Evolutionary conservation across 2,113 vertebrate genomes (phyloP).

Genomic region (Apus apus): DNA sequence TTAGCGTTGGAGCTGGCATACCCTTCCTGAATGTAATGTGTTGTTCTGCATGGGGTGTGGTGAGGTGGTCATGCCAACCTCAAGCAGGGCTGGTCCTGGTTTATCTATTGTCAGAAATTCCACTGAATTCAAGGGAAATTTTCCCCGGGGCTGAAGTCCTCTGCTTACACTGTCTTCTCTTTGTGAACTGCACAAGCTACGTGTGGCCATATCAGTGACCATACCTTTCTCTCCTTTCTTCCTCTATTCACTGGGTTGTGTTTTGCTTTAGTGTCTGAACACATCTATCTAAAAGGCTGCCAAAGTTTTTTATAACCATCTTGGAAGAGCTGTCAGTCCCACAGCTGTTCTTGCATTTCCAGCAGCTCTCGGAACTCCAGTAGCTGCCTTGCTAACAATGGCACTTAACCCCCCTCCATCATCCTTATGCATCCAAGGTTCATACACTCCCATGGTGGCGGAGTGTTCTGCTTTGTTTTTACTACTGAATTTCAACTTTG

Average conservation of each 20-base stretch:
- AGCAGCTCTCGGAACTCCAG: fast-evolving
- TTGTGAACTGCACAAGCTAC: not conserved
- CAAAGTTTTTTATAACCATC: not conserved
- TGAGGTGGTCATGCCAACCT: not conserved
- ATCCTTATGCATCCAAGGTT: not conserved
- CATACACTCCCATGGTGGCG: fast-evolving
- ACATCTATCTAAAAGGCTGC: not conserved
- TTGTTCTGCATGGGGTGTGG: not conserved
- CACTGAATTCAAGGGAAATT: not conserved
- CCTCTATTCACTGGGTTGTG: fast-evolving
- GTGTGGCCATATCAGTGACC: fast-evolving
- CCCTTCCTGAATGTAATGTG: constrained; percentile 49
- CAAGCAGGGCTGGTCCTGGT: not conserved
- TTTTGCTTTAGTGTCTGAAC: not conserved
- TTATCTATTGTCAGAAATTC: not conserved
- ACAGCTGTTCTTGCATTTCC: not conserved
- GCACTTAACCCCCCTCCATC: not conserved
- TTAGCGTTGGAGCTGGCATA: constrained; percentile 47
- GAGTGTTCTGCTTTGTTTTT: not conserved
- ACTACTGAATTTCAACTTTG: not conserved
- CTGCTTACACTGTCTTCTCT: not conserved
- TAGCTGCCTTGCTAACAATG: fast-evolving
- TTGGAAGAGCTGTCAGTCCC: not conserved
- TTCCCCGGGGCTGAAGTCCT: not conserved
- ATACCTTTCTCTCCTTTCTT: not conserved